Evolutionary conservation across 2,797 vertebrate genomes (phyloP).

Genomic region (Lateolabrax maculatus): DNA sequence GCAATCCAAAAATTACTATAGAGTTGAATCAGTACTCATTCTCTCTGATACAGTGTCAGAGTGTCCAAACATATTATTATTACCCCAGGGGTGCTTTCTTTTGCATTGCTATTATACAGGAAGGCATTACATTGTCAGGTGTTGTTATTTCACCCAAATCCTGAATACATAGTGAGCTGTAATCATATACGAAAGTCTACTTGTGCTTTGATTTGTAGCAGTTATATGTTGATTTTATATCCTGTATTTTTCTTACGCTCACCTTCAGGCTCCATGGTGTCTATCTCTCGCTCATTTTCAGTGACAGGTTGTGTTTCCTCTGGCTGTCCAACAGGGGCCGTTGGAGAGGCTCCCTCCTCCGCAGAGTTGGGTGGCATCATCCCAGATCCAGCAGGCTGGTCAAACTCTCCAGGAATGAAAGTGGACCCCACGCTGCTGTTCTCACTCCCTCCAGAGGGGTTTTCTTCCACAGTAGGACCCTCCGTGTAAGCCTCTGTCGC

Average conservation of each 20-base stretch:
- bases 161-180: not conserved
- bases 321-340: not conserved
- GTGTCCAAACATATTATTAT: not conserved
- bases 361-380: not conserved
- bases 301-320: not conserved
- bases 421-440: not conserved
- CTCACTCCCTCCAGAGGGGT: not conserved
- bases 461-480: not conserved
- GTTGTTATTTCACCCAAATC: not conserved
- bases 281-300: not conserved
- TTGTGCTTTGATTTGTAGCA: not conserved
- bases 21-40: not conserved
- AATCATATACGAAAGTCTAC: not conserved
- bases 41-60: not conserved
- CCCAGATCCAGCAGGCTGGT: conserved; percentile 68
- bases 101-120: not conserved
- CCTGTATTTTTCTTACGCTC: conserved; percentile 47
- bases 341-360: not conserved
- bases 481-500: not conserved
- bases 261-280: rapidly evolving
- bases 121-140: not conserved
- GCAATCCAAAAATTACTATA: not conserved
- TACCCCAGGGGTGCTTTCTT: not conserved
- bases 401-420: not conserved
- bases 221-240: not conserved